Evolutionary conservation across 2,113 vertebrate genomes (phyloP).

Genomic region (Odontesthes bonariensis): DNA sequence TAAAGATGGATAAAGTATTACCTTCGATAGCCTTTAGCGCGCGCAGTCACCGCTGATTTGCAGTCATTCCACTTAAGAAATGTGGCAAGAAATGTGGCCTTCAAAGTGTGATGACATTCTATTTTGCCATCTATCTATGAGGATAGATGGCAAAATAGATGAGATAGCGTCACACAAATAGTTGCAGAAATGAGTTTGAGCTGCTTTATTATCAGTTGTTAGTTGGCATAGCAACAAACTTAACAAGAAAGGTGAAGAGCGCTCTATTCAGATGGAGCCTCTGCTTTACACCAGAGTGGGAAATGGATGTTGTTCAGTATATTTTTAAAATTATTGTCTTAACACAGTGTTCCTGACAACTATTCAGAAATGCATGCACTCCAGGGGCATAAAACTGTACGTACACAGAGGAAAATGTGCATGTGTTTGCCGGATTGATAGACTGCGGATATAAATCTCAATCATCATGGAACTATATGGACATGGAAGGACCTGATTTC

Average conservation of each 20-base stretch:
- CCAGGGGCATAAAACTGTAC: no score
- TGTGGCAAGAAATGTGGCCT: slow-evolving; percentile 41
- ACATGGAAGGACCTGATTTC: no score
- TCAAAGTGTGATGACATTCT: slow-evolving; percentile 28
- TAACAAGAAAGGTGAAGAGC: slow-evolving; percentile 20
- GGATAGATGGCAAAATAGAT: slow-evolving; percentile 29
- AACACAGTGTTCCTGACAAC: slow-evolving; percentile 20
- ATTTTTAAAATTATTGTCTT: slow-evolving; percentile 29
- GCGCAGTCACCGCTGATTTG: slow-evolving; percentile 36
- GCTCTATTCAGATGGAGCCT: not conserved
- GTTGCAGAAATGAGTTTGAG: slow-evolving; percentile 30
- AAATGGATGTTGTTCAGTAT: slow-evolving; percentile 8
- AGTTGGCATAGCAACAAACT: slow-evolving; percentile 57
- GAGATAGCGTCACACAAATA: slow-evolving; percentile 25
- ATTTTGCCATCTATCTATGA: no score
- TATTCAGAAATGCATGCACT: slow-evolving; percentile 13
- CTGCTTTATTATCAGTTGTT: slow-evolving; percentile 34
- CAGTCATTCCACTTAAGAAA: slow-evolving; percentile 35
- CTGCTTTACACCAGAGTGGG: not conserved
- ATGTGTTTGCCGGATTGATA: not conserved
- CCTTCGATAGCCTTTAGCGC: slow-evolving; percentile 16
- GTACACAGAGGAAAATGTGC: not conserved
- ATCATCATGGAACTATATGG: no score
- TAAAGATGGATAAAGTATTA: slow-evolving; percentile 1
- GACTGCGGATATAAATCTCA: no score